Percentiles rank a stretch among this genome's conserved stretches.
Evolutionary conservation across 1,140 invertebrate species (phyloP).

Genomic region (Anastatus disparis): DNA sequence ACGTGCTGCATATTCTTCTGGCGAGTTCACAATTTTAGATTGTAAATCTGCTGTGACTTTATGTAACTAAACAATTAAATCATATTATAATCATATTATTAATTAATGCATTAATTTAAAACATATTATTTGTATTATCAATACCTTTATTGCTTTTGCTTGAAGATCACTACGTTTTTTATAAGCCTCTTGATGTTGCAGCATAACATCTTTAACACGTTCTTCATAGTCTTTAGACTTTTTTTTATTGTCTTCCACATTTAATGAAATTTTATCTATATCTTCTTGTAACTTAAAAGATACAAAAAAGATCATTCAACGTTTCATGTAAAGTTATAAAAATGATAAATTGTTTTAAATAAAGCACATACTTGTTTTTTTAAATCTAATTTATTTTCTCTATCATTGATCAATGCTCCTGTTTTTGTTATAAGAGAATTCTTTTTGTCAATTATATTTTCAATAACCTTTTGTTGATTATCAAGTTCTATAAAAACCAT

Average conservation of each 20-base stretch:
- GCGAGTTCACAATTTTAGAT: conserved; percentile 50
- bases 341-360: too few species aligned
- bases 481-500: conserved; percentile 43
- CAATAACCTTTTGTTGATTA: conserved; percentile 27
- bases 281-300: conserved; percentile 42
- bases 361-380: conserved; percentile 20
- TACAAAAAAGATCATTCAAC: too few species aligned
- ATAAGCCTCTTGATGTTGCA: conserved; percentile 20
- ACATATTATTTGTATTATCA: too few species aligned
- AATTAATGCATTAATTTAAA: too few species aligned
- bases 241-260: conserved; percentile 33
- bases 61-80: conserved; percentile 37
- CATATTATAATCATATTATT: conserved; percentile 2
- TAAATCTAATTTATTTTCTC: conserved; percentile 43
- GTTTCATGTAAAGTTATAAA: background rate
- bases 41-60: conserved; percentile 47
- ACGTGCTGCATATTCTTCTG: conserved; percentile 44
- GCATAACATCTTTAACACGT: conserved; percentile 15
- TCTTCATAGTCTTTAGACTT: conserved; percentile 21
- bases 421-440: conserved; percentile 34
- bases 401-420: conserved; percentile 38
- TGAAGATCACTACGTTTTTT: conserved; percentile 34
- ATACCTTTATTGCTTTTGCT: conserved; percentile 33
- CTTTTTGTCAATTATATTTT: conserved; percentile 43
- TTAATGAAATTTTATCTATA: conserved; percentile 41